phyloP scores from a whole-genome alignment of 2,888 invertebrate species.

The Chorisops tibialis region DNA sequence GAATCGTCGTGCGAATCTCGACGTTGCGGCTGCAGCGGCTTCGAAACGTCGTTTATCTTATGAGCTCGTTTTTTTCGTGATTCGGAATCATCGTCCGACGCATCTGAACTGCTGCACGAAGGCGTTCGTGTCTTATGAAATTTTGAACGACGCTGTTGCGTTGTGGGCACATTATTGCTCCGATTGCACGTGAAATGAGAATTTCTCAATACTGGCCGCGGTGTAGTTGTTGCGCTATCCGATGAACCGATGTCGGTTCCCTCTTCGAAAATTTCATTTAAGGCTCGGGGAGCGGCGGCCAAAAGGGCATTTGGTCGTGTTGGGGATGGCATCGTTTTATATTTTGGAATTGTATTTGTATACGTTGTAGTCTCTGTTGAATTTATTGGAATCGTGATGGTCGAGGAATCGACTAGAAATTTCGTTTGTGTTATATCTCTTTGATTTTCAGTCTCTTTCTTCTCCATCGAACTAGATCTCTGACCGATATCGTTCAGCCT shows the following conservation, averaged over 20 bases:
- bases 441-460: conserved; percentile 1
- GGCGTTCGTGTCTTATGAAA: conserved; percentile 74
- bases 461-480: conserved; percentile 33
- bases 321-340: conserved; percentile 61
- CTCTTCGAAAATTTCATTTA: conserved; percentile 70
- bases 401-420: conserved; percentile 55
- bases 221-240: conserved; percentile 36
- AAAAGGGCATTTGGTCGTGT: conserved; percentile 45
- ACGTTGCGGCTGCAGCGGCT: conserved; percentile 61
- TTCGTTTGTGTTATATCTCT: conserved; percentile 30
- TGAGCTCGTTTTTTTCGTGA: conserved; percentile 76
- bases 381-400: conserved; percentile 56
- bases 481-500: conserved; percentile 10
- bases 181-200: conserved; percentile 33
- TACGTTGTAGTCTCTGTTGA: conserved; percentile 40
- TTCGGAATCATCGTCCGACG: conserved; percentile 85
- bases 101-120: conserved; percentile 91
- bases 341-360: conserved; percentile 51
- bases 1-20: conserved; percentile 83
- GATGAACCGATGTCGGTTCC: conserved; percentile 50
- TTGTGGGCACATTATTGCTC: conserved; percentile 6
- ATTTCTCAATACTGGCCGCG: conserved; percentile 42
- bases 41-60: conserved; percentile 61
- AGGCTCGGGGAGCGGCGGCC: conserved; percentile 45
- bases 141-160: conserved; percentile 60